Evolutionary conservation across 2,113 vertebrate species (phyloP), one percentile per base, ranked within the genome.

Genomic region (Chinchilla lanigera): DNA sequence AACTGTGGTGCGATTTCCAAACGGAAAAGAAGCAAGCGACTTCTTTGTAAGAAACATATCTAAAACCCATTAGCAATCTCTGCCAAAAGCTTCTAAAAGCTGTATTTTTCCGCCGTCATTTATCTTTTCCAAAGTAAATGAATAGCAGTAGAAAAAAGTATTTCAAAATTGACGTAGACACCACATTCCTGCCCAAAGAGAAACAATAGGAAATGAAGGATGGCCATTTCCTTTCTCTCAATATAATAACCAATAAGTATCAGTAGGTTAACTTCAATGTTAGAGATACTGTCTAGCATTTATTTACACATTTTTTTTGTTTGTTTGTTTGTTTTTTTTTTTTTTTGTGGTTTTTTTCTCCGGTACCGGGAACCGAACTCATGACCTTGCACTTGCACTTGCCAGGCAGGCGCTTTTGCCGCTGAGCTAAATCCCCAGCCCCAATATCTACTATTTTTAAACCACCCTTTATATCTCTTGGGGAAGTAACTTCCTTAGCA

Each of bases 41-140:
- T 95, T 91, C 56, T 96, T 93, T 75, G 35, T 82, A 63, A 94
- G 54, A 73, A 90, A 85, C 17, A 78, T 89, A 75, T 81, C 60
- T 94, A 84, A 93, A 75, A 95, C 3, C 73, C 50, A 83, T 73
- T 54, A 86, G 44, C 30, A 94, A 90, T 73, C 67, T 89, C 56
- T 92, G 54, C 47, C 41, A 65, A 89, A 84, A 81, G 5, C 13
- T 58, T 84, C 65, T 58, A 83, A 90, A 93, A 88, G 4, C 50
- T 87, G 0, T 41, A n/a, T 54, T 92, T 94, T 96, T 52, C 24
- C 33, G 81, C 20, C 73, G 11, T 41, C 60, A 80, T 61, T 84
- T 87, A 56, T 94, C 20, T 81, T 92, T 44, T 93, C 24, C 41
- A 73, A 77, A 63, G 60, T 75, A 81, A 95, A 77, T 47, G 54